phyloP scores from a whole-genome alignment of 64 coral and sea anemone genomes.

The Montipora foliosa region DNA sequence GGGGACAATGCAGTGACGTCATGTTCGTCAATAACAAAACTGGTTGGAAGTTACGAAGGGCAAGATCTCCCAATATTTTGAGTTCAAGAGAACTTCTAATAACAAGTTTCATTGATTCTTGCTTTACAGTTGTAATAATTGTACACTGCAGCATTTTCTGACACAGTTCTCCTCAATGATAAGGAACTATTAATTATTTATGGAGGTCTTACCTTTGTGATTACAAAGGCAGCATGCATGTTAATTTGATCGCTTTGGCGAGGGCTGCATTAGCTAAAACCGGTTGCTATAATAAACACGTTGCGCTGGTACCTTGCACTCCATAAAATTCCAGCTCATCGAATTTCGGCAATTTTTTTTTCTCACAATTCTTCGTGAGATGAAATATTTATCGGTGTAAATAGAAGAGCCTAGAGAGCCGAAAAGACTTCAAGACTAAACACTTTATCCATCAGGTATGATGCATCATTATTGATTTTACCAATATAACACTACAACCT shows the following conservation, averaged over 20 bases:
- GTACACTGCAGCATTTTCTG: not conserved
- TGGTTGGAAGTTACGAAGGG: not conserved
- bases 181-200: conserved; percentile 14
- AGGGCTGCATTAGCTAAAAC: not conserved
- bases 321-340: not conserved
- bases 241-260: conserved; percentile 5
- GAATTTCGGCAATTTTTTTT: not conserved
- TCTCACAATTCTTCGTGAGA: not conserved
- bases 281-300: not conserved
- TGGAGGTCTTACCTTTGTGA: not conserved
- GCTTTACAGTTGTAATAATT: not conserved
- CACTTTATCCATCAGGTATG: not conserved
- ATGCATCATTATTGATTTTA: not conserved
- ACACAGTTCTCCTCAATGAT: not conserved
- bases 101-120: not conserved
- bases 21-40: not conserved
- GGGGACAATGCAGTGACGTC: conserved; percentile 20
- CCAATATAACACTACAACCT: not conserved
- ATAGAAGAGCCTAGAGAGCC: not conserved
- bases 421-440: not conserved
- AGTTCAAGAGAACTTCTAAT: not conserved
- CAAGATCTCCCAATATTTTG: not conserved
- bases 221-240: not conserved
- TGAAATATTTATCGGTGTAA: not conserved
- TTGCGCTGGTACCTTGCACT: not conserved